Percentiles rank a stretch among this genome's conserved stretches.
Evolutionary conservation across 2,888 invertebrate species (phyloP).

Genomic region (Artemia sinica): DNA sequence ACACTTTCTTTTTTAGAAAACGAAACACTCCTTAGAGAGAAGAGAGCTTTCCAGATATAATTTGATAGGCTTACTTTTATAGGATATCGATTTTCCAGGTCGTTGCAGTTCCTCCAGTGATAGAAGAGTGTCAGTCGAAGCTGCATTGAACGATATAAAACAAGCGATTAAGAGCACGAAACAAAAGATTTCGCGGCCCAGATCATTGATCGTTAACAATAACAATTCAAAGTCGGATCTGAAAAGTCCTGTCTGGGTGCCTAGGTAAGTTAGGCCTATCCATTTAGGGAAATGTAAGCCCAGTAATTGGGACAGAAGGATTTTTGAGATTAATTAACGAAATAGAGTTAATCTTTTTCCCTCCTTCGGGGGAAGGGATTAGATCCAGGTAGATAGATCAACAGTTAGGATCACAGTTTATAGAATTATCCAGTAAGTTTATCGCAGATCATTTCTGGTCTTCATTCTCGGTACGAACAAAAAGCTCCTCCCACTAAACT

Average conservation of each 20-base stretch:
- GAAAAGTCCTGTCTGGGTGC: slow-evolving; percentile 16
- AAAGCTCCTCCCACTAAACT: too few species aligned
- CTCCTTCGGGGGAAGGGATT: too few species aligned
- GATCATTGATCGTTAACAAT: slow-evolving; percentile 11
- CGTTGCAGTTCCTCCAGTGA: slow-evolving; percentile 6
- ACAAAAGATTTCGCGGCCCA: not conserved
- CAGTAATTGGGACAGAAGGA: not conserved
- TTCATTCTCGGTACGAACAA: too few species aligned
- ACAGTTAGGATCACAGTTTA: too few species aligned
- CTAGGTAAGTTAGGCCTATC: slow-evolving; percentile 6
- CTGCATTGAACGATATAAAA: slow-evolving; percentile 1
- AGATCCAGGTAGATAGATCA: too few species aligned
- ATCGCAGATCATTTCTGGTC: too few species aligned
- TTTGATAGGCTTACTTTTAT: too few species aligned
- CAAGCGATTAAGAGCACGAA: slow-evolving; percentile 1
- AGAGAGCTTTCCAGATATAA: too few species aligned
- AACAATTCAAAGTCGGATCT: slow-evolving; percentile 1
- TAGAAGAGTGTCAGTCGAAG: not conserved
- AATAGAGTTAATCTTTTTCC: not conserved
- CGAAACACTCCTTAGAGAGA: too few species aligned
- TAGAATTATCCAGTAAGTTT: too few species aligned
- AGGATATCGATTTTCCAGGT: not conserved
- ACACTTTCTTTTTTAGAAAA: too few species aligned
- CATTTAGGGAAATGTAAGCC: not conserved
- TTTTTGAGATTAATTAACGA: not conserved